Conservation (phyloP, 2,113 vertebrate species). For the Pantherophis guttatus region DNA sequence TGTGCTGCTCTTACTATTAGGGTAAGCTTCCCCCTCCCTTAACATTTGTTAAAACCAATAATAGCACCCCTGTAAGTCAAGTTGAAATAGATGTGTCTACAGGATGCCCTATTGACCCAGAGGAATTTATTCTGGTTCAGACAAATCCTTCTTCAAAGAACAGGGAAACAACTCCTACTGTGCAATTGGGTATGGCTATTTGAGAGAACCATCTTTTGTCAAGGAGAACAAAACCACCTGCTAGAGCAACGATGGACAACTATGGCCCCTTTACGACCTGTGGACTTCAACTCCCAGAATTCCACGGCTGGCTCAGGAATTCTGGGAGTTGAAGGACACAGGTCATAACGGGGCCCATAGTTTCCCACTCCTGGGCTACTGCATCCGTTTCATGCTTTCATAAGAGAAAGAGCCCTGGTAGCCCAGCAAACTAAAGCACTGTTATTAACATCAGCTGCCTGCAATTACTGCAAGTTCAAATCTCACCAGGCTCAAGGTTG, state of each 20-base stretch:
- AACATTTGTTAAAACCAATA: background rate
- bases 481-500: no score
- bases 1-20: background rate
- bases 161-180: background rate
- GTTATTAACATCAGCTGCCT: no score
- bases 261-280: background rate
- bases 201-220: background rate
- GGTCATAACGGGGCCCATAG: background rate
- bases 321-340: background rate
- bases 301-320: background rate
- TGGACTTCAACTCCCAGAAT: background rate
- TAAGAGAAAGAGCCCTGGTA: background rate
- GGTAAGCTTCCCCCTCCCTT: background rate
- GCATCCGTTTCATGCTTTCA: background rate
- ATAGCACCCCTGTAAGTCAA: background rate
- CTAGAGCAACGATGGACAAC: background rate
- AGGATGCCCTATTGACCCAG: background rate
- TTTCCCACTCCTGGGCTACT: background rate
- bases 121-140: constrained; percentile 8
- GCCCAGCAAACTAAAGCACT: no score
- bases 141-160: background rate
- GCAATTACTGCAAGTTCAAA: no score
- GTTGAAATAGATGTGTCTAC: constrained; percentile 6
- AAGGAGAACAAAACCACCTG: background rate
- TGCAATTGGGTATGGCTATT: background rate